Base-by-base conservation (phyloP, 2,113 vertebrate species). In the Myiagra hebetior region DNA sequence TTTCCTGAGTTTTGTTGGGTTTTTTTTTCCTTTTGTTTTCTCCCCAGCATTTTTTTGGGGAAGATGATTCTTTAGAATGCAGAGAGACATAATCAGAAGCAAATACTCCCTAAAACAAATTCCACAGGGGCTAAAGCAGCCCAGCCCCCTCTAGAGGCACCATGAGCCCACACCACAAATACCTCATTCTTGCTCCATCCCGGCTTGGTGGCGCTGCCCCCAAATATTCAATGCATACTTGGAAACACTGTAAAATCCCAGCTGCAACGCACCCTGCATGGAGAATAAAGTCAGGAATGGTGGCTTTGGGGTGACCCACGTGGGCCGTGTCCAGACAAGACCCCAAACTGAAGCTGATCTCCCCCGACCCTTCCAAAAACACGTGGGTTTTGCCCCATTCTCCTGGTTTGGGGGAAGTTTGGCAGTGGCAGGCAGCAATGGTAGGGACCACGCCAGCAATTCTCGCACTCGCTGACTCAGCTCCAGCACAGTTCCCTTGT, bases 401-500 rank as follows among this genome's bases (percentile, higher is more conserved):
- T 28, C 7, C 35, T 9, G 57, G 2, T 0, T 80, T 83, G n/a
- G 4, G 53, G 78, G 57, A 1, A 4, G 4, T 50, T 44, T 49
- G 82, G 91, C 63, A 89, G 81, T 10, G 1, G 42, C 7, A 1
- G 53, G 57, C 1, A 24, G 59, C 1, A 1, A 5, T 8, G 73
- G 64, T 73, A 35, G 33, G 30, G 55, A 28, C 33, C 0, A 31
- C 16, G 72, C 85, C 81, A 91, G 96, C 30, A 33, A 93, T 98
- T 96, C 94, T 89, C 93, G 74, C 73, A 18, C 97, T 97, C 80
- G 97, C 98, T 98, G 98, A 98, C 85, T 97, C 97, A 98, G 98
- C 98, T 91, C 87, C 93, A 94, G 81, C 8, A 15, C 53, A 26
- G 92, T 94, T 97, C 96, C 83, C 84, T 68, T 7, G 42, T 81